These are phyloP conservation scores for Peromyscus maniculatus DNA, from an alignment of 2,113 vertebrate genomes.

Conservation along the genomic window DNA sequence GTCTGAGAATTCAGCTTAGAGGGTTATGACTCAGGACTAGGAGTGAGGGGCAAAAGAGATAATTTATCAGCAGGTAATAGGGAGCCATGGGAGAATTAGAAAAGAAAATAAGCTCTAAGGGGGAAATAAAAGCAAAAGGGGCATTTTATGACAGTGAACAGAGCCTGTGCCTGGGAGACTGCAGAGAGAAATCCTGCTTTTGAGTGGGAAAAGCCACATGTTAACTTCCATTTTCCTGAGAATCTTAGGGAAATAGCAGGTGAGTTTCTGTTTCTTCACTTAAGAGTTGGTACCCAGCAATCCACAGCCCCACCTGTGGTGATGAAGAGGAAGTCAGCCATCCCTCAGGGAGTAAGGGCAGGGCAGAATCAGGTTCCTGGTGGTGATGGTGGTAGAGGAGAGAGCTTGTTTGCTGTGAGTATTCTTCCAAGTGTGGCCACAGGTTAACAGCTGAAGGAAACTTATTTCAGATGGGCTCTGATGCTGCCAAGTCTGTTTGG, in stretches of 20 bases:
- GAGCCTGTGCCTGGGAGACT: neutral
- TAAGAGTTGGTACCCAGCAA: neutral
- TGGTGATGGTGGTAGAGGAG: neutral
- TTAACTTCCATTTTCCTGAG: neutral
- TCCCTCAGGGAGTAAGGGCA: neutral
- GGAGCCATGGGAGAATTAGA: slow-evolving; percentile 17
- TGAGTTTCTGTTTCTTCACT: neutral
- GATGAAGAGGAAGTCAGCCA: neutral
- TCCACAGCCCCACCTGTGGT: neutral
- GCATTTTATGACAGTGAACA: neutral
- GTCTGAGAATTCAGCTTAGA: neutral
- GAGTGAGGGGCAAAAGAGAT: neutral
- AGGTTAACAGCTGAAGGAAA: neutral
- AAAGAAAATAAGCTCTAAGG: slow-evolving; percentile 14
- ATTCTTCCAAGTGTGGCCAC: neutral
- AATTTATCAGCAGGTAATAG: neutral
- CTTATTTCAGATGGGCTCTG: neutral
- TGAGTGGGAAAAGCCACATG: neutral
- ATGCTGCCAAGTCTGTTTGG: neutral
- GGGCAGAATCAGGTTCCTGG: neutral
- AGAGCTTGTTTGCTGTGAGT: neutral
- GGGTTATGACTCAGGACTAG: neutral
- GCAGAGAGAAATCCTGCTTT: neutral
- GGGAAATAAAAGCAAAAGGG: neutral
- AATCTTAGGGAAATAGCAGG: neutral